Conservation (phyloP, 2,888 invertebrate species). For the Synanthedon formicaeformis region DNA sequence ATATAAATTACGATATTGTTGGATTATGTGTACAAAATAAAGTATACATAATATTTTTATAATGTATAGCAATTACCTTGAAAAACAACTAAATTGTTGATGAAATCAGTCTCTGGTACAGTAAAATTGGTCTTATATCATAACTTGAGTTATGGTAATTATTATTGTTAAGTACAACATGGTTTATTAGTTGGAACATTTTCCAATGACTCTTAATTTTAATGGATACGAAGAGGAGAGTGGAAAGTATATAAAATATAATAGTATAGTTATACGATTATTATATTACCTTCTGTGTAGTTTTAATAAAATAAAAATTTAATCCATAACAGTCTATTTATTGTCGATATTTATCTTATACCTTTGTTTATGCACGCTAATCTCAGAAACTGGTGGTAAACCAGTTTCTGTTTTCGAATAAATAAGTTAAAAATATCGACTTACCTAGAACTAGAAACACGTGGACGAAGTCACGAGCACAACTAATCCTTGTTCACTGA, state of each 20-base stretch:
- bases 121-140: slow-evolving; percentile 25
- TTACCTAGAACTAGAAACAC: too few species aligned
- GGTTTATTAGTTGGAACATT: slow-evolving; percentile 49
- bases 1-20: slow-evolving; percentile 62
- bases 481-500: too few species aligned
- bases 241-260: too few species aligned
- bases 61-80: slow-evolving; percentile 28
- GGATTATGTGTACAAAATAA: slow-evolving; percentile 59
- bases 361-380: too few species aligned
- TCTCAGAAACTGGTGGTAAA: too few species aligned
- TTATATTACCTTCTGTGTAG: slow-evolving; percentile 55
- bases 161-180: slow-evolving; percentile 65
- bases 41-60: slow-evolving; percentile 42
- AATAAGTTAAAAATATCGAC: too few species aligned
- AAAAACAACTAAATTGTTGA: too few species aligned
- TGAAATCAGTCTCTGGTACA: slow-evolving; percentile 3
- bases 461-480: too few species aligned
- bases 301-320: slow-evolving; percentile 59
- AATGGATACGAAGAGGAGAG: slow-evolving; percentile 18
- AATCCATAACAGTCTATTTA: slow-evolving; percentile 19
- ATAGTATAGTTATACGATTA: slow-evolving; percentile 23
- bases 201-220: slow-evolving; percentile 47
- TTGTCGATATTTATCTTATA: too few species aligned
- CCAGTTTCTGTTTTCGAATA: too few species aligned
- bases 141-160: slow-evolving; percentile 25